Evolutionary conservation across 2,888 invertebrate genomes (phyloP).

Genomic region (Drosophila incognita): DNA sequence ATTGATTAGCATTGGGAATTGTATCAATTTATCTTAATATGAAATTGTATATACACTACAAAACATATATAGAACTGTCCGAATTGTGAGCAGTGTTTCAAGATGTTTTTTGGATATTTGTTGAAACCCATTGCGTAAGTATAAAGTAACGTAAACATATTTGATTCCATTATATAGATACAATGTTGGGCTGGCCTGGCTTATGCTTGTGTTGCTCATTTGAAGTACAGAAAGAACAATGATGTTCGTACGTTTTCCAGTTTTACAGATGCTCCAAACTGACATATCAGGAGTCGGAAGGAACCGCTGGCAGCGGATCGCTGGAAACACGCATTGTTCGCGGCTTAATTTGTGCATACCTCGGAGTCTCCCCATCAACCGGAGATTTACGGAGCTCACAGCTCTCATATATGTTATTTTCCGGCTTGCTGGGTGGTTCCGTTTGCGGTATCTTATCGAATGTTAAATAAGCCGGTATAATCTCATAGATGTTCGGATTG

Average conservation of each 20-base stretch:
- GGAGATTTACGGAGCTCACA: neutral
- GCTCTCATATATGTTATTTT: conserved; percentile 29
- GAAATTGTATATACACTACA: conserved; percentile 5
- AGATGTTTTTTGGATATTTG: neutral
- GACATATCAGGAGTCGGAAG: conserved; percentile 31
- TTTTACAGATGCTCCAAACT: neutral
- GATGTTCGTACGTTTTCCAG: too few species aligned
- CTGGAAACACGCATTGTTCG: conserved; percentile 68
- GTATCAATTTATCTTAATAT: conserved; percentile 1
- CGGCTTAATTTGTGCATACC: conserved; percentile 69
- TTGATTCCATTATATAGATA: neutral
- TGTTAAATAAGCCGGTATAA: conserved; percentile 72
- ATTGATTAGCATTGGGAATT: conserved; percentile 3
- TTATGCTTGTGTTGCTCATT: conserved; percentile 21
- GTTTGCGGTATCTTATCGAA: conserved; percentile 38
- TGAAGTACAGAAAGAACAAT: conserved; percentile 1
- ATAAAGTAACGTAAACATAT: neutral
- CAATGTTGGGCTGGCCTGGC: neutral
- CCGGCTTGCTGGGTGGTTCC: conserved; percentile 17
- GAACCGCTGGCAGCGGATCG: conserved; percentile 80
- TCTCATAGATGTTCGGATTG: conserved; percentile 76
- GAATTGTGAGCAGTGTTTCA: neutral
- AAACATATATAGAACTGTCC: neutral
- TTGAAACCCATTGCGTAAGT: conserved; percentile 1
- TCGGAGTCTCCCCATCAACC: conserved; percentile 27